Conservation (phyloP, 2,113 vertebrate genomes). For the Notarius lentiginosus region DNA sequence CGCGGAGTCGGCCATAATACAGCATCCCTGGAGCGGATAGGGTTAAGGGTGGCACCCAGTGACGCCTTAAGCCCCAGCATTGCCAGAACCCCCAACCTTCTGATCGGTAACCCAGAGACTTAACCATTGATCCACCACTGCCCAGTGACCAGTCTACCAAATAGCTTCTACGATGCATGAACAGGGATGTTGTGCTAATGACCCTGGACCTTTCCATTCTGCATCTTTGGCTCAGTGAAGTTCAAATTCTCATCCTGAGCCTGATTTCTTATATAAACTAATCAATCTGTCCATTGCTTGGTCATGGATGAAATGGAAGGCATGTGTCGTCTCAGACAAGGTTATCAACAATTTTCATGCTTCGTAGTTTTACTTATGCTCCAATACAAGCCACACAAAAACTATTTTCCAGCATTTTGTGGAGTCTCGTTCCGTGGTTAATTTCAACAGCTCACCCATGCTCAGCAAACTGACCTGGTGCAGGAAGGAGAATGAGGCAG, state of each 20-base stretch:
- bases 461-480: slow-evolving; percentile 4
- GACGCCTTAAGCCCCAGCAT: too few relatives aligned
- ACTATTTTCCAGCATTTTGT: background rate
- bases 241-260: background rate
- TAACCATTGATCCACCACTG: too few relatives aligned
- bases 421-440: background rate
- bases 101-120: too few relatives aligned
- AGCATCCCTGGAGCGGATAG: too few relatives aligned
- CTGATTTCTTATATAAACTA: background rate
- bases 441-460: background rate
- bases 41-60: too few relatives aligned
- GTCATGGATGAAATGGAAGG: background rate
- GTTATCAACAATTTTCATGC: background rate
- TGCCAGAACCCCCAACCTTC: too few relatives aligned
- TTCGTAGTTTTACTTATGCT: background rate
- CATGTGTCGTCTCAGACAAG: too few relatives aligned
- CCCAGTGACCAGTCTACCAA: too few relatives aligned
- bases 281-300: background rate
- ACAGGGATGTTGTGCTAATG: background rate
- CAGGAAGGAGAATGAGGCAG: background rate
- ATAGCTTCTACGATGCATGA: too few relatives aligned
- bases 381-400: background rate
- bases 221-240: background rate
- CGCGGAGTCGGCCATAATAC: too few relatives aligned
- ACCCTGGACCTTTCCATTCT: background rate